phyloP scores from a whole-genome alignment of 2,113 vertebrate species.

The Notothenia coriiceps region DNA sequence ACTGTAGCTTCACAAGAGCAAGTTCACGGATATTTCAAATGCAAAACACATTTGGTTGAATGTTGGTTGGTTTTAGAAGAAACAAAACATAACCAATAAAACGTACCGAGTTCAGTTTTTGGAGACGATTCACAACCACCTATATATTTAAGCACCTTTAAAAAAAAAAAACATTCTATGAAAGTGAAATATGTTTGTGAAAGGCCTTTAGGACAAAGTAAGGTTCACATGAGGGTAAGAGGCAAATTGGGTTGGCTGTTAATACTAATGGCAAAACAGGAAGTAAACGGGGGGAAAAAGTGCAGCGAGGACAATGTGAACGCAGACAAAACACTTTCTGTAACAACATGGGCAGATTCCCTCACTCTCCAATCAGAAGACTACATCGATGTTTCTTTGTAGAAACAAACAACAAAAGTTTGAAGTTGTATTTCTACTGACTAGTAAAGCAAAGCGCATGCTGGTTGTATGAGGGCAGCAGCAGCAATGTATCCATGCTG shows the following conservation, averaged over 20 bases:
- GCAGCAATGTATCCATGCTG: neutral
- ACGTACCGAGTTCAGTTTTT: neutral
- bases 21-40: neutral
- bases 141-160: neutral
- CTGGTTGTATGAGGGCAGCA: slow-evolving; percentile 20
- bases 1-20: no score
- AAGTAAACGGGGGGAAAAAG: slow-evolving; percentile 27
- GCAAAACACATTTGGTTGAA: no score
- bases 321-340: slow-evolving; percentile 18
- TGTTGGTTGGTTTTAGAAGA: neutral
- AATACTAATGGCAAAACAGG: slow-evolving; percentile 52
- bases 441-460: slow-evolving; percentile 22
- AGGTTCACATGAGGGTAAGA: slow-evolving; percentile 48
- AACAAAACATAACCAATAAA: neutral
- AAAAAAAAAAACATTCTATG: slow-evolving; percentile 14
- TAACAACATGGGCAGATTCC: slow-evolving; percentile 25
- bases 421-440: slow-evolving; percentile 23
- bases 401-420: neutral
- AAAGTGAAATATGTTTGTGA: slow-evolving; percentile 18
- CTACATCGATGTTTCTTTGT: neutral
- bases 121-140: slow-evolving; percentile 8
- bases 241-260: slow-evolving; percentile 38
- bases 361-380: slow-evolving; percentile 2
- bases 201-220: slow-evolving; percentile 40
- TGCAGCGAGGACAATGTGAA: slow-evolving; percentile 13